Percentiles rank a stretch among this genome's conserved stretches.
Evolutionary conservation across 2,888 invertebrate genomes (phyloP).

Genomic region (Netelia melanura): DNA sequence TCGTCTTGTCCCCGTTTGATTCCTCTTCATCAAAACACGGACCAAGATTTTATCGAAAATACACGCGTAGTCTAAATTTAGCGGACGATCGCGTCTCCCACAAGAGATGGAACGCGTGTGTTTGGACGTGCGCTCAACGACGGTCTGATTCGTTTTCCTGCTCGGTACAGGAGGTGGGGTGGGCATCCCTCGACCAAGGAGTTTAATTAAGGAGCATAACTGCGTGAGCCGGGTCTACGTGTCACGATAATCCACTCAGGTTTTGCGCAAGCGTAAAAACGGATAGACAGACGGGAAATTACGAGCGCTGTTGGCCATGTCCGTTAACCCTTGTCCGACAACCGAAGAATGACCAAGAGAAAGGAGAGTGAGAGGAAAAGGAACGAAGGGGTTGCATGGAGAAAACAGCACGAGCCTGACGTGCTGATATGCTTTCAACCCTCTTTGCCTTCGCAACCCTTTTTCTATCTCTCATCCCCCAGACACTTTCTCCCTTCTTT

Average conservation of each 20-base stretch:
- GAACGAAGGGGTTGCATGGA: too few species aligned
- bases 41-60: too few species aligned
- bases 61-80: slow-evolving; percentile 5
- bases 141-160: slow-evolving; percentile 16
- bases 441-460: slow-evolving; percentile 31
- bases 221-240: slow-evolving; percentile 54
- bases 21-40: too few species aligned
- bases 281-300: slow-evolving; percentile 67
- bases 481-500: background rate
- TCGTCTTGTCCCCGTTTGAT: too few species aligned
- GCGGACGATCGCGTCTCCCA: background rate
- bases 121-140: slow-evolving; percentile 9
- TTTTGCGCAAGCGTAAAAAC: slow-evolving; percentile 65
- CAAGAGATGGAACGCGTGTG: background rate
- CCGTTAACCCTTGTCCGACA: slow-evolving; percentile 57
- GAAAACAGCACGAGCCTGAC: slow-evolving; percentile 43
- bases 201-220: slow-evolving; percentile 64
- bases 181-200: slow-evolving; percentile 11
- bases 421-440: slow-evolving; percentile 49
- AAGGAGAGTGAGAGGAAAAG: background rate
- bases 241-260: slow-evolving; percentile 65
- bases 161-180: background rate
- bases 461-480: slow-evolving; percentile 21
- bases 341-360: slow-evolving; percentile 53
- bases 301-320: slow-evolving; percentile 53